Conservation (phyloP, 2,888 invertebrate species). For the Drosophila quinaria region DNA sequence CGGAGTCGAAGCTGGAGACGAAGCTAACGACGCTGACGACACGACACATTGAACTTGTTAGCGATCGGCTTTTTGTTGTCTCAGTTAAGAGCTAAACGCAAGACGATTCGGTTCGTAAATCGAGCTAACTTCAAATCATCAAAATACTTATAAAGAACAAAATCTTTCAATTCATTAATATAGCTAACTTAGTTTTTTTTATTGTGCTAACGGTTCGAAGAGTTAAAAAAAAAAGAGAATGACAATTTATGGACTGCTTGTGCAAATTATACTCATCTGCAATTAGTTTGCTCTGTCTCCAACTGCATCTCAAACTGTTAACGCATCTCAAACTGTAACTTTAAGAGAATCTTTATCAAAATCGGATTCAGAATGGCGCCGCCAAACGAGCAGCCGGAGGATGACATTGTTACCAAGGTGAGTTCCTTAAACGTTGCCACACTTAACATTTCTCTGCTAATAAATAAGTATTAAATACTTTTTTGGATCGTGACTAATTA, state of each 20-base stretch:
- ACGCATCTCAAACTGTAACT: not conserved
- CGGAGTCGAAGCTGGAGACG: slow-evolving; percentile 4
- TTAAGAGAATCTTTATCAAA: not conserved
- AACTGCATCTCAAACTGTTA: slow-evolving; percentile 5
- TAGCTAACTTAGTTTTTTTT: slow-evolving; percentile 6
- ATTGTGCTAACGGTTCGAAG: slow-evolving; percentile 20
- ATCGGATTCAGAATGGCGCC: slow-evolving; percentile 50
- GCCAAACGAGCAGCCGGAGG: slow-evolving; percentile 69
- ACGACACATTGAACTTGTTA: slow-evolving; percentile 65
- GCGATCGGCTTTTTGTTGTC: slow-evolving; percentile 50
- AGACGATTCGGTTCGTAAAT: slow-evolving; percentile 54
- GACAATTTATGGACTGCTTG: slow-evolving; percentile 84
- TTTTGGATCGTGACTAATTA: slow-evolving; percentile 42
- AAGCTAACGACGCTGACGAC: slow-evolving; percentile 24
- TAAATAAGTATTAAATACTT: slow-evolving; percentile 21
- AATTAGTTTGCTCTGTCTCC: slow-evolving; percentile 46
- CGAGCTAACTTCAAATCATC: slow-evolving; percentile 11
- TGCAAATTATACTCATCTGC: slow-evolving; percentile 84
- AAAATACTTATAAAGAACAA: not conserved
- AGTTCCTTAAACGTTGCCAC: slow-evolving; percentile 31
- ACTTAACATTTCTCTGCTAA: slow-evolving; percentile 44
- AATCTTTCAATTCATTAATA: not conserved
- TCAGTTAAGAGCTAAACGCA: slow-evolving; percentile 69
- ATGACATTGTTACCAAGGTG: slow-evolving; percentile 74
- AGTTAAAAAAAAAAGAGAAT: slow-evolving; percentile 58